Evolutionary conservation across 1,140 invertebrate genomes (phyloP).

Genomic region (Aricia agestis): DNA sequence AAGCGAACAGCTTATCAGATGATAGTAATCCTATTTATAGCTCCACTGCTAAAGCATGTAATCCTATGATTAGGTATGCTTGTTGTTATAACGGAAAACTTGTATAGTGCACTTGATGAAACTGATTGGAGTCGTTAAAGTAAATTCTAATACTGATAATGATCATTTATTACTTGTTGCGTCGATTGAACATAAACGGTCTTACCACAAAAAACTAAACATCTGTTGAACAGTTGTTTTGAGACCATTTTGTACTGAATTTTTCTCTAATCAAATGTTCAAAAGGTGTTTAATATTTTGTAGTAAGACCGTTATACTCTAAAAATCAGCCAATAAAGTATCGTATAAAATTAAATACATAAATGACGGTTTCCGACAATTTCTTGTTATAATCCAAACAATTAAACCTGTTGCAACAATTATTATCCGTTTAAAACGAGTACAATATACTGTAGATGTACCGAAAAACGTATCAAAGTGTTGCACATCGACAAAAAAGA

Average conservation of each 20-base stretch:
- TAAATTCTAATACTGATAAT: neutral
- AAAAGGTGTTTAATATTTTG: too few species aligned
- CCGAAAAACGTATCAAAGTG: neutral
- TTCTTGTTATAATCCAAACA: neutral
- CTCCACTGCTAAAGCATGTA: neutral
- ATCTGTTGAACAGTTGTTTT: too few species aligned
- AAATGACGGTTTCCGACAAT: neutral
- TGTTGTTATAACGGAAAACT: conserved; percentile 11
- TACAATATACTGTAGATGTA: neutral
- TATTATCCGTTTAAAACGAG: neutral
- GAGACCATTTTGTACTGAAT: too few species aligned
- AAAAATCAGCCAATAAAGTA: neutral
- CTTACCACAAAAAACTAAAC: too few species aligned
- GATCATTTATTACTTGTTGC: neutral
- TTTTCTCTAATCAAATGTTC: too few species aligned
- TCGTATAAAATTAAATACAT: neutral
- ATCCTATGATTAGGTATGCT: conserved; percentile 5
- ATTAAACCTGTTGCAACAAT: neutral
- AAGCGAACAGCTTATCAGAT: neutral
- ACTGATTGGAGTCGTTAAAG: neutral
- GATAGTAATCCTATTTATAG: conserved; percentile 16
- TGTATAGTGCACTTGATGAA: neutral
- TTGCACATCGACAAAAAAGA: neutral
- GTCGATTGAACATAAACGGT: too few species aligned
- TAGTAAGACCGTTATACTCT: too few species aligned